Conservation (phyloP, 2,113 vertebrate genomes). For the Aphelocoma coerulescens region DNA sequence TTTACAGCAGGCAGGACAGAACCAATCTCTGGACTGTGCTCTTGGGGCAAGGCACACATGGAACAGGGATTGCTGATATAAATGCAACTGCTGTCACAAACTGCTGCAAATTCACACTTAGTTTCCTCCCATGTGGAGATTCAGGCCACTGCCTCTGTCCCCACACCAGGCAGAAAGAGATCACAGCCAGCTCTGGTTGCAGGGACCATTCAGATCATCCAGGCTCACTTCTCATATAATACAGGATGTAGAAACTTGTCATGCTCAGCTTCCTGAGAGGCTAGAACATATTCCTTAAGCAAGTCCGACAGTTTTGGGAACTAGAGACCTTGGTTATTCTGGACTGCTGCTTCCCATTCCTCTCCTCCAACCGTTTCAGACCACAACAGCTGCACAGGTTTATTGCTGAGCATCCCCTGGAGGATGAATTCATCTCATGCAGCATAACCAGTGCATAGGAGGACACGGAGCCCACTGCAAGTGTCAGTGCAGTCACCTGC, state of each 20-base stretch:
- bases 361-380: background rate
- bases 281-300: background rate
- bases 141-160: background rate
- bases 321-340: background rate
- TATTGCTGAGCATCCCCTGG: background rate
- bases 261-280: background rate
- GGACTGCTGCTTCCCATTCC: background rate
- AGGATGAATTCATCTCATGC: background rate
- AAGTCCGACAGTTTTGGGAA: background rate
- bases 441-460: background rate
- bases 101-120: background rate
- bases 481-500: background rate
- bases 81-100: background rate
- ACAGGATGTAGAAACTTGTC: background rate
- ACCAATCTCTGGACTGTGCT: background rate
- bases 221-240: background rate
- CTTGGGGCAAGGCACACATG: background rate
- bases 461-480: background rate
- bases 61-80: background rate
- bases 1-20: background rate
- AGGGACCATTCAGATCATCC: background rate
- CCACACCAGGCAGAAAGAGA: background rate
- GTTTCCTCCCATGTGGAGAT: background rate
- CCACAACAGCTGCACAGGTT: background rate
- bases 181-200: background rate